These are phyloP conservation scores for Melanotus villosus DNA, from an alignment of 2,888 invertebrate genomes.

Conservation along the genomic window DNA sequence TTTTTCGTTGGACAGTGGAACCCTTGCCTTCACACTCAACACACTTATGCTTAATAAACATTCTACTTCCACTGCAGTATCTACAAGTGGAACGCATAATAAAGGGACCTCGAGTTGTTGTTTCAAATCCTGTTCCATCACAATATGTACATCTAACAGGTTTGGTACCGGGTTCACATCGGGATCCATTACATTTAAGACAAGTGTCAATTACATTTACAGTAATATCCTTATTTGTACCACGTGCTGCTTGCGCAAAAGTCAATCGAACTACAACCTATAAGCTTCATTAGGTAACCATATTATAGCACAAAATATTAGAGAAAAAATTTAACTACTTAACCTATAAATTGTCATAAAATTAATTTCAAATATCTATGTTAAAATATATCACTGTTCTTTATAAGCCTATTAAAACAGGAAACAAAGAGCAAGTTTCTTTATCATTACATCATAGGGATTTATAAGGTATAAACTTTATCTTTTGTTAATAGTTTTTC, in stretches of 20 bases:
- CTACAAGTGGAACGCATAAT: slow-evolving; percentile 97
- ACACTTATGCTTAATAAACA: slow-evolving; percentile 93
- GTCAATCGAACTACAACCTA: slow-evolving; percentile 89
- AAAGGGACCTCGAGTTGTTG: slow-evolving; percentile 88
- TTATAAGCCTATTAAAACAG: no score
- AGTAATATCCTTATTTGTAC: slow-evolving; percentile 93
- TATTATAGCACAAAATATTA: slow-evolving; percentile 5
- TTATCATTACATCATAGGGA: no score
- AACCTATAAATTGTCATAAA: no score
- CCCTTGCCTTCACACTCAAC: slow-evolving; percentile 93
- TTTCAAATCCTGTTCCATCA: slow-evolving; percentile 97
- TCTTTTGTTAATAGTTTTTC: no score
- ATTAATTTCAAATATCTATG: no score
- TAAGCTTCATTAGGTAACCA: slow-evolving; percentile 46
- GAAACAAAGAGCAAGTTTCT: no score
- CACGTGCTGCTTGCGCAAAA: slow-evolving; percentile 95
- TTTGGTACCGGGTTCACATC: slow-evolving; percentile 93
- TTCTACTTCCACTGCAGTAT: slow-evolving; percentile 87
- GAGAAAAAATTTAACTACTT: no score
- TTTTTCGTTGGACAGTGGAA: slow-evolving; percentile 86
- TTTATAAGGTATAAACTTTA: no score
- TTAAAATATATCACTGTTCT: no score
- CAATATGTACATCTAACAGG: slow-evolving; percentile 92
- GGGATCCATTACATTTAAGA: slow-evolving; percentile 87
- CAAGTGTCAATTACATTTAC: slow-evolving; percentile 95